Conservation (phyloP, 1,140 invertebrate genomes). For the Drosophila ohnishii region DNA sequence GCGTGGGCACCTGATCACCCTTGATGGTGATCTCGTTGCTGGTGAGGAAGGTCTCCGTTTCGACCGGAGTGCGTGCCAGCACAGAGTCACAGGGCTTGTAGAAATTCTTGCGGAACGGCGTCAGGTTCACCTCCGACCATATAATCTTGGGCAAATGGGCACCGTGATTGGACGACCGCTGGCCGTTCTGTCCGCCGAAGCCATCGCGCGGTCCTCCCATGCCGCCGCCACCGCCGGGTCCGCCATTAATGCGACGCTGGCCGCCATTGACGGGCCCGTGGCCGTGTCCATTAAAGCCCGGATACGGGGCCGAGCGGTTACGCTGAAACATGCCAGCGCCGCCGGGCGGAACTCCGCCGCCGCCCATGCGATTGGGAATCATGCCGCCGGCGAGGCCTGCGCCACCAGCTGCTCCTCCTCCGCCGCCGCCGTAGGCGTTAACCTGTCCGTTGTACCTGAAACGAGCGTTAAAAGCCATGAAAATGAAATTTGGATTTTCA, state of each 20-base stretch:
- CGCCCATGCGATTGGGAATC: slow-evolving; percentile 70
- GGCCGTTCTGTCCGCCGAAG: slow-evolving; percentile 57
- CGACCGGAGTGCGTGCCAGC: slow-evolving; percentile 86
- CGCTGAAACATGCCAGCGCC: slow-evolving; percentile 70
- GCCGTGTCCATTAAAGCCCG: slow-evolving; percentile 49
- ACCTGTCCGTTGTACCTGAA: slow-evolving; percentile 75
- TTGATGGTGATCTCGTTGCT: slow-evolving; percentile 92
- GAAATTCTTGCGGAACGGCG: slow-evolving; percentile 96
- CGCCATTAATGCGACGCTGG: slow-evolving; percentile 54
- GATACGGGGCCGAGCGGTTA: slow-evolving; percentile 69
- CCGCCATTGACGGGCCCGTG: slow-evolving; percentile 32
- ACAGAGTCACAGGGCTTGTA: slow-evolving; percentile 92
- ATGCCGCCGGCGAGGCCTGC: slow-evolving; percentile 45
- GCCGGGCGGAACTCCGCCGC: slow-evolving; percentile 40
- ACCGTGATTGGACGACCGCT: slow-evolving; percentile 84
- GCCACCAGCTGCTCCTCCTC: slow-evolving; percentile 28
- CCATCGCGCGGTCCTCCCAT: slow-evolving; percentile 45
- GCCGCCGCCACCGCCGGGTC: slow-evolving; percentile 39
- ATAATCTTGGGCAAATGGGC: slow-evolving; percentile 90
- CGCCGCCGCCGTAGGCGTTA: slow-evolving; percentile 61
- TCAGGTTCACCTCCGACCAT: slow-evolving; percentile 88
- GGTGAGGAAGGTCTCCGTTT: slow-evolving; percentile 90
- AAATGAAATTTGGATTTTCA: slow-evolving; percentile 63
- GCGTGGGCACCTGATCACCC: slow-evolving; percentile 91
- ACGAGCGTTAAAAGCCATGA: slow-evolving; percentile 61